Evolutionary conservation across 1,140 invertebrate species (phyloP).

Genomic region (Ridgeia piscesae): DNA sequence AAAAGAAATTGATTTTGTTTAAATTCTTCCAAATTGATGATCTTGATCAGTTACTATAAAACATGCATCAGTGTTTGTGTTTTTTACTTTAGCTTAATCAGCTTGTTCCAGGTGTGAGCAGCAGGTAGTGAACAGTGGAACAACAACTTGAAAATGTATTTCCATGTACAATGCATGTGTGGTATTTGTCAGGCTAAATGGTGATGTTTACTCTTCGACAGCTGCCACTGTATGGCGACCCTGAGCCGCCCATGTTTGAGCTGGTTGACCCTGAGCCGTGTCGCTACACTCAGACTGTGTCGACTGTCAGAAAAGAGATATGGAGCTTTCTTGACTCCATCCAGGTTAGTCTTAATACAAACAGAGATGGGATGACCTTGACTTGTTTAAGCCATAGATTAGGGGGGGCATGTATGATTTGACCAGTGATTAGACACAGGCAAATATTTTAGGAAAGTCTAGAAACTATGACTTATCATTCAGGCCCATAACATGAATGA

Average conservation of each 20-base stretch:
- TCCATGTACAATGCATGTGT: neutral
- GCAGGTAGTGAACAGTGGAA: neutral
- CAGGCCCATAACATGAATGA: too few species aligned
- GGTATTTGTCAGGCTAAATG: neutral
- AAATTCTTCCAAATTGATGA: too few species aligned
- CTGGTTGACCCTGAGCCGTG: neutral
- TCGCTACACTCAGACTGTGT: conserved; percentile 2
- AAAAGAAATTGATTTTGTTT: too few species aligned
- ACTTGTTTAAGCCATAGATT: too few species aligned
- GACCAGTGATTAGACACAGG: too few species aligned
- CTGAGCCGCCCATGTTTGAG: neutral
- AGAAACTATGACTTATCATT: too few species aligned
- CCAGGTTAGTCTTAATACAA: neutral
- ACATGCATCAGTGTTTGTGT: neutral
- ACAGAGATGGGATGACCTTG: neutral
- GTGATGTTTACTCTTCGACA: neutral
- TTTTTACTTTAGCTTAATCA: neutral
- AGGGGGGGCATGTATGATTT: too few species aligned
- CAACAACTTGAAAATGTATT: neutral
- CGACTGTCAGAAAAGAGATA: neutral
- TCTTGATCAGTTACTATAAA: too few species aligned
- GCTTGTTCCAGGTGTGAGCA: neutral
- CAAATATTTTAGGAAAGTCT: too few species aligned
- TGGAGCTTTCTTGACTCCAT: neutral
- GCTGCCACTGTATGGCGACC: conserved; percentile 1